These are phyloP conservation scores for Hyperoodon ampullatus DNA, from an alignment of 2,113 vertebrate genomes.

Conservation along the genomic window DNA sequence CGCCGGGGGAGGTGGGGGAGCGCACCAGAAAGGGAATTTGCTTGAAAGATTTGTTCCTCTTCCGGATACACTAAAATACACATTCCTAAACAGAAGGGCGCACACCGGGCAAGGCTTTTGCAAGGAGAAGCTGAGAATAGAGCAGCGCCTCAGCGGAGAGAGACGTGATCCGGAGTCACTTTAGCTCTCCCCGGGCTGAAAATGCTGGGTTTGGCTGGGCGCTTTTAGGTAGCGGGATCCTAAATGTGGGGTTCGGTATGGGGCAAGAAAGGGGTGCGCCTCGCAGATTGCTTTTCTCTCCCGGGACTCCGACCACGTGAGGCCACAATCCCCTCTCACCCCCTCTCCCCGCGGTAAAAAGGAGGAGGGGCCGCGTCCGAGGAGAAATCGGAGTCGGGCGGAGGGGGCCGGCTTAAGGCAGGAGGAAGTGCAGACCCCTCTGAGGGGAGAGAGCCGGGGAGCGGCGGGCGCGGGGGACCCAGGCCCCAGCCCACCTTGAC, in stretches of 20 bases:
- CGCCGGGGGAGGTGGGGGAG: not conserved
- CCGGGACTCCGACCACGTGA: conserved; percentile 35
- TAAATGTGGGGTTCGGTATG: not conserved
- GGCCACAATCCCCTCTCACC: not conserved
- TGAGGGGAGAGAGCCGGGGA: not conserved
- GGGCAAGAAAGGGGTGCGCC: not conserved
- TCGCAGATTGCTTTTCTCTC: not conserved
- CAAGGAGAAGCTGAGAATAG: not conserved
- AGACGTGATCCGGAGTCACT: not conserved
- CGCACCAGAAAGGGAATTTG: conserved; percentile 56
- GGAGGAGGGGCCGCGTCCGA: not conserved
- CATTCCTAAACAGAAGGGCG: not conserved
- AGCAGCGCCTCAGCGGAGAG: not conserved
- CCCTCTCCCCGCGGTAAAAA: not conserved
- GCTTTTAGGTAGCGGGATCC: not conserved
- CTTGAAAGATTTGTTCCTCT: conserved; percentile 51
- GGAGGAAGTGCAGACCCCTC: conserved; percentile 34
- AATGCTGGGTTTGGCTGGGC: not conserved
- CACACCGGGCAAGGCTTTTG: not conserved
- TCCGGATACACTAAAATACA: conserved; percentile 4
- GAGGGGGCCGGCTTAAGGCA: not conserved
- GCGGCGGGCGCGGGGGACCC: not conserved
- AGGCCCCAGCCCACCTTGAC: not conserved
- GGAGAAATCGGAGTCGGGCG: not conserved
- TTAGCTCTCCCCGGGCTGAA: not conserved